Evolutionary conservation across 1,140 invertebrate genomes (phyloP).

Genomic region (Megathymus violae): DNA sequence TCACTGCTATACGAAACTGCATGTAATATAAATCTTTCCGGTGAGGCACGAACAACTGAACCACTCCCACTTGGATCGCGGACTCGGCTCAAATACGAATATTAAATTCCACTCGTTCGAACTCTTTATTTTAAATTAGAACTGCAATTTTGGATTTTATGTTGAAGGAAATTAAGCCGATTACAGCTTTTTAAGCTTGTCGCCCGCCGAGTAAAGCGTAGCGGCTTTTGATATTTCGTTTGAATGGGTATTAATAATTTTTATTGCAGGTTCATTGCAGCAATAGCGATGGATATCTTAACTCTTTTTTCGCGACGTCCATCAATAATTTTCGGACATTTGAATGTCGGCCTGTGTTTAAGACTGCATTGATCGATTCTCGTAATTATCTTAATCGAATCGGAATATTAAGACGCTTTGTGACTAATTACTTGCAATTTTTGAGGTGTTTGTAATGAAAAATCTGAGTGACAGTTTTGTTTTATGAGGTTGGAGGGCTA

Average conservation of each 20-base stretch:
- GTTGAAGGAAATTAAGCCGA: constrained; percentile 51
- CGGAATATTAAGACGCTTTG: constrained; percentile 53
- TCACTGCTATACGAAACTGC: constrained; percentile 78
- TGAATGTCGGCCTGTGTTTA: constrained; percentile 70
- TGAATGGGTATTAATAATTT: constrained; percentile 80
- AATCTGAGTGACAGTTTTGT: constrained; percentile 23
- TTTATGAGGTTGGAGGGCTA: not conserved
- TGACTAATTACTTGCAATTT: constrained; percentile 50
- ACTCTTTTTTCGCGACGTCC: constrained; percentile 63
- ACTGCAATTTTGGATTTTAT: constrained; percentile 70
- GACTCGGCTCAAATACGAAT: constrained; percentile 73
- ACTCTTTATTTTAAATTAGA: constrained; percentile 74
- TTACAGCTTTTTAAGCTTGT: constrained; percentile 36
- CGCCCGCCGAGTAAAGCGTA: constrained; percentile 14
- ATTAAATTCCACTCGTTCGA: constrained; percentile 79
- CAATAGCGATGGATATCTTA: constrained; percentile 60
- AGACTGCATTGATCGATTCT: constrained; percentile 55
- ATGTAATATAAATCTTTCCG: constrained; percentile 84
- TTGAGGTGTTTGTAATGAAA: constrained; percentile 37
- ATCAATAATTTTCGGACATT: constrained; percentile 78
- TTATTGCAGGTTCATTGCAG: constrained; percentile 76
- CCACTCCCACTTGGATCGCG: constrained; percentile 76
- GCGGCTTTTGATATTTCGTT: constrained; percentile 40
- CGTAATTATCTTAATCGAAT: constrained; percentile 64
- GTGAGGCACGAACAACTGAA: constrained; percentile 74